phyloP scores from a whole-genome alignment of 2,113 vertebrate genomes.

The Platichthys stellatus region DNA sequence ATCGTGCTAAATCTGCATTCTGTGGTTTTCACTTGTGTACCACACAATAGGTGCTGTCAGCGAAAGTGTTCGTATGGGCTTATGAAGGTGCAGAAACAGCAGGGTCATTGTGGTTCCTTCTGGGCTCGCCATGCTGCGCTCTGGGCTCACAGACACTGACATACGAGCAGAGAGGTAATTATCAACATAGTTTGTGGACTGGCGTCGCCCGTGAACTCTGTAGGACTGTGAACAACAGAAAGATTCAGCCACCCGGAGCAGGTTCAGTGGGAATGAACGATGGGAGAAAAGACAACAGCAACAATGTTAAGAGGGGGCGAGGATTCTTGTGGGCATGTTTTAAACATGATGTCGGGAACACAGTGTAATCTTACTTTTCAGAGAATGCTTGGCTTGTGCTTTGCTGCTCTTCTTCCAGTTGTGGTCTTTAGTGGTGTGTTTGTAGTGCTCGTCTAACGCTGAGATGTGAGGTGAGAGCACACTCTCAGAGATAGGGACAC shows the following conservation, averaged over 20 bases:
- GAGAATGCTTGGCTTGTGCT: slow-evolving; percentile 85
- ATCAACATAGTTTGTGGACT: slow-evolving; percentile 62
- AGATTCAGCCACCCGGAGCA: slow-evolving; percentile 27
- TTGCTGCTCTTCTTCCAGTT: slow-evolving; percentile 91
- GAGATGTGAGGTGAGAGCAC: slow-evolving; percentile 90
- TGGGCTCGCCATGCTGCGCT: slow-evolving; percentile 46
- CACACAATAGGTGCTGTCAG: slow-evolving; percentile 57
- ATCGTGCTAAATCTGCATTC: slow-evolving; percentile 56
- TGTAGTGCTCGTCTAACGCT: slow-evolving; percentile 87
- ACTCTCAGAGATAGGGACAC: slow-evolving; percentile 90
- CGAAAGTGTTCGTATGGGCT: slow-evolving; percentile 48
- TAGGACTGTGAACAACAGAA: slow-evolving; percentile 42
- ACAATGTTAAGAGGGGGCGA: not conserved
- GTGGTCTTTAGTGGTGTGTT: slow-evolving; percentile 88
- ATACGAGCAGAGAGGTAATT: slow-evolving; percentile 66
- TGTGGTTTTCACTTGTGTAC: slow-evolving; percentile 68
- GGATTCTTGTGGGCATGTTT: slow-evolving; percentile 13
- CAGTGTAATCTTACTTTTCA: slow-evolving; percentile 85
- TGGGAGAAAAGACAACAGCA: slow-evolving; percentile 14
- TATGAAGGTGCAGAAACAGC: slow-evolving; percentile 65
- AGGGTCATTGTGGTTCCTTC: slow-evolving; percentile 59
- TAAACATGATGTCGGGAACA: not conserved
- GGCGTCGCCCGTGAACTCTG: slow-evolving; percentile 37
- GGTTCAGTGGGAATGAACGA: not conserved
- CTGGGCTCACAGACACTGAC: slow-evolving; percentile 56